phyloP scores from a whole-genome alignment of 2,797 vertebrate genomes.

The Scleropages formosus region DNA sequence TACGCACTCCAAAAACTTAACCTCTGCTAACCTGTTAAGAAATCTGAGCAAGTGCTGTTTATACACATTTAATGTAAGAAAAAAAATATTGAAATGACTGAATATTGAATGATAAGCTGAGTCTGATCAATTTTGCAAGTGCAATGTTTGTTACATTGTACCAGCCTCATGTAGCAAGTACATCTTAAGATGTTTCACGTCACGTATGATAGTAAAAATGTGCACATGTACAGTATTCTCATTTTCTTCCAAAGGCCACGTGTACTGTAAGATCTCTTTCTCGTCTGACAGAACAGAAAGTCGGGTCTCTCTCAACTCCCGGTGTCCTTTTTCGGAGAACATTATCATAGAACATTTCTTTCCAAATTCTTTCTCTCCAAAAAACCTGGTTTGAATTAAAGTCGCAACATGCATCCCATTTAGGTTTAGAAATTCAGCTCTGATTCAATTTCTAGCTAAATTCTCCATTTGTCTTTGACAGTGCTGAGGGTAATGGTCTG shows the following conservation, averaged over 20 bases:
- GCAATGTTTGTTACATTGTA: neutral
- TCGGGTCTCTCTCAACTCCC: neutral
- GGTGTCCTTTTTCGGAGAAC: neutral
- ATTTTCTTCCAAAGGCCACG: neutral
- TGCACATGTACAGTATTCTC: neutral
- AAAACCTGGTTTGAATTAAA: constrained; percentile 24
- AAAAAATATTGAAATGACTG: neutral
- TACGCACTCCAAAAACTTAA: too few species aligned
- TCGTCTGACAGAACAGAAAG: constrained; percentile 16
- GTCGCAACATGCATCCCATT: constrained; percentile 2
- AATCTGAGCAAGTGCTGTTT: neutral
- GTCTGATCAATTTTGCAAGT: neutral
- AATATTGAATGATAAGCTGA: neutral
- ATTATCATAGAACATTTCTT: constrained; percentile 15
- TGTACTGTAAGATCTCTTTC: constrained; percentile 2
- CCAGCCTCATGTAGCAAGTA: neutral
- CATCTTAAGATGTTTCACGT: constrained; percentile 1
- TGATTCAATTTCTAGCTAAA: neutral
- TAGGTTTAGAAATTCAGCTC: neutral
- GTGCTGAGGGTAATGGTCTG: neutral
- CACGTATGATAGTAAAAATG: neutral
- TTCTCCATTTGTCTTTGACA: neutral
- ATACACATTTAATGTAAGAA: neutral
- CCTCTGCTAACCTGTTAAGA: neutral
- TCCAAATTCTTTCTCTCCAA: constrained; percentile 7